phyloP scores from a whole-genome alignment of 2,113 vertebrate species.

The Glaucidium brasilianum region DNA sequence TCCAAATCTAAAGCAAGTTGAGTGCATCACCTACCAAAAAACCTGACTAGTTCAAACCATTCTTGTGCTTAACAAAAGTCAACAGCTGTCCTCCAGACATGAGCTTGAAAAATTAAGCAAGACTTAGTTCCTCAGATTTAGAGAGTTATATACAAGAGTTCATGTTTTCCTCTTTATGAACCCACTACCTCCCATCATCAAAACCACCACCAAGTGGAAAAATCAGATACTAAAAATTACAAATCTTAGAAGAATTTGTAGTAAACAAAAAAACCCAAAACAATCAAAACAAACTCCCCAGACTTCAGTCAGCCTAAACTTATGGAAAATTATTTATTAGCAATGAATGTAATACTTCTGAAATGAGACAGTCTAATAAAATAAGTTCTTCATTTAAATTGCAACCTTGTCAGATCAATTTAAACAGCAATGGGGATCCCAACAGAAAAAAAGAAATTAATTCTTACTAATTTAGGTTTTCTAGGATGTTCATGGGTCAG shows the following conservation, averaged over 20 bases:
- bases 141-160: background rate
- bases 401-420: background rate
- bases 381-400: background rate
- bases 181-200: background rate
- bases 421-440: background rate
- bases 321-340: background rate
- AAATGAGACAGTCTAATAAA: background rate
- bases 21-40: background rate
- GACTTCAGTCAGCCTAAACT: background rate
- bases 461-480: background rate
- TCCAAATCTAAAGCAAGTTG: background rate
- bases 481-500: background rate
- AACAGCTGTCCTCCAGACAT: background rate
- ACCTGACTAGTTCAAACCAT: background rate
- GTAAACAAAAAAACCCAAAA: background rate
- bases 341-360: background rate
- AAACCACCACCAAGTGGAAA: background rate
- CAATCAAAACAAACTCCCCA: background rate
- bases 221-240: background rate
- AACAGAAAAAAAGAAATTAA: background rate
- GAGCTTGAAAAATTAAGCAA: background rate
- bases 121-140: background rate
- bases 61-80: background rate
- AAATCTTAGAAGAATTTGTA: background rate
- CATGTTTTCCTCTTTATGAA: background rate